Percentiles rank a stretch among this genome's conserved stretches.
Evolutionary conservation across 37 sponge, comb jelly and placozoan genomes (phyloP).

Genomic region (Haliclona indistincta): DNA sequence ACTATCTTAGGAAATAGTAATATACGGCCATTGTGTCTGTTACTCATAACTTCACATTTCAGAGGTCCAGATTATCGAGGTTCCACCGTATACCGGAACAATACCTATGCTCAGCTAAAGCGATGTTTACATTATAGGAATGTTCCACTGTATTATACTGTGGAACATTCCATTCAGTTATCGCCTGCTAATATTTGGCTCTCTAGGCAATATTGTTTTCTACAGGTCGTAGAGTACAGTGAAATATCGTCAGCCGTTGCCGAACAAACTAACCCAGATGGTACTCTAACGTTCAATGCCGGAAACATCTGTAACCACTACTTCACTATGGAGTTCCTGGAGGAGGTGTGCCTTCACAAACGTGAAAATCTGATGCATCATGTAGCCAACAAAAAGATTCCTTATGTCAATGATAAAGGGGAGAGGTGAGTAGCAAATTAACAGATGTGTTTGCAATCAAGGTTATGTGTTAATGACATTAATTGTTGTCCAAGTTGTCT

Average conservation of each 20-base stretch:
- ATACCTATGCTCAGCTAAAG: too few relatives aligned
- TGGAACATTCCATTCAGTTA: too few relatives aligned
- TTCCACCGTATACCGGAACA: too few relatives aligned
- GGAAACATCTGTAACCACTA: constrained; percentile 97
- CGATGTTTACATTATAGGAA: too few relatives aligned
- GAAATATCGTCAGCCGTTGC: constrained; percentile 89
- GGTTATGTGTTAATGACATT: not conserved
- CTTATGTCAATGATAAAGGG: constrained; percentile 63
- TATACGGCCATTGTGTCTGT: not conserved
- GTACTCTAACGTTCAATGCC: constrained; percentile 77
- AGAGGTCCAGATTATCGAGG: too few relatives aligned
- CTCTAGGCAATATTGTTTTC: constrained; percentile 7
- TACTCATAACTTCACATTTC: too few relatives aligned
- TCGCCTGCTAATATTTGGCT: not conserved
- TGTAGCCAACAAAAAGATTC: constrained; percentile 94
- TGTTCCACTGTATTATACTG: too few relatives aligned
- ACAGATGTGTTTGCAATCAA: not conserved
- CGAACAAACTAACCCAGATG: constrained; percentile 71
- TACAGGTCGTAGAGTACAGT: constrained; percentile 96
- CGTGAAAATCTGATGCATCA: constrained; percentile 74
- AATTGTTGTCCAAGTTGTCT: not conserved
- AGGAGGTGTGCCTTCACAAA: constrained; percentile 62
- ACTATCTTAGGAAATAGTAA: not conserved
- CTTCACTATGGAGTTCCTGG: constrained; percentile 84
- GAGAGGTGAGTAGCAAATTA: constrained; percentile 4